These are phyloP conservation scores for Platycheirus albimanus DNA, from an alignment of 2,888 invertebrate species.

Conservation along the genomic window DNA sequence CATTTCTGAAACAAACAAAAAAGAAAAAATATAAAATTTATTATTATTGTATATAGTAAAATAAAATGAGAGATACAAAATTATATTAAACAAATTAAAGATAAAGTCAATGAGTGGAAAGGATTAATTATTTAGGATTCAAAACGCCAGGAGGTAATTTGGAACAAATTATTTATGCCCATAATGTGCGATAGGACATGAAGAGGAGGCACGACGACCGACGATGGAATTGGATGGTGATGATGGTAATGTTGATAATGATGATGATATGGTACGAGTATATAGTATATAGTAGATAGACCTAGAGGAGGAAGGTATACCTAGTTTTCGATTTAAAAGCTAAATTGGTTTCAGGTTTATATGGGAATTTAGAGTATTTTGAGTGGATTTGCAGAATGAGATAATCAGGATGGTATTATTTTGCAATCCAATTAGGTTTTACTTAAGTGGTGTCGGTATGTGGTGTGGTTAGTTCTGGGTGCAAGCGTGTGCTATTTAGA, in stretches of 20 bases:
- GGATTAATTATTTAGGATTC: constrained; percentile 51
- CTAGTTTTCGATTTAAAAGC: constrained; percentile 23
- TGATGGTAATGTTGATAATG: constrained; percentile 9
- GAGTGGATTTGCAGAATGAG: constrained; percentile 36
- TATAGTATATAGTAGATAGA: no score
- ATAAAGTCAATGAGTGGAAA: not conserved
- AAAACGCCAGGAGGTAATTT: constrained; percentile 37
- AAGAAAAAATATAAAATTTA: constrained; percentile 13
- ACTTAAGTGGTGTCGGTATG: constrained; percentile 26
- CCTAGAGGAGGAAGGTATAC: constrained; percentile 1
- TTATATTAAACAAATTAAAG: not conserved
- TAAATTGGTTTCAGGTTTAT: constrained; percentile 29
- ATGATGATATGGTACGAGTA: constrained; percentile 6
- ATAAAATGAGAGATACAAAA: no score
- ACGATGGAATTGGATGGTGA: not conserved
- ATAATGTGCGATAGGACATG: not conserved
- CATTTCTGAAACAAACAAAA: constrained; percentile 88
- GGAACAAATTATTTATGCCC: constrained; percentile 48
- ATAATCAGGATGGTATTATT: constrained; percentile 37
- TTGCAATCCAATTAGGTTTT: constrained; percentile 42
- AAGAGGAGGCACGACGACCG: no score
- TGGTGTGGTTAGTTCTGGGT: not conserved
- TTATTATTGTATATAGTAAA: no score
- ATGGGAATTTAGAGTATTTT: constrained; percentile 28
- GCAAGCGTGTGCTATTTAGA: not conserved